Evolutionary conservation across 2,113 vertebrate species (phyloP).

Genomic region (Sorex araneus): DNA sequence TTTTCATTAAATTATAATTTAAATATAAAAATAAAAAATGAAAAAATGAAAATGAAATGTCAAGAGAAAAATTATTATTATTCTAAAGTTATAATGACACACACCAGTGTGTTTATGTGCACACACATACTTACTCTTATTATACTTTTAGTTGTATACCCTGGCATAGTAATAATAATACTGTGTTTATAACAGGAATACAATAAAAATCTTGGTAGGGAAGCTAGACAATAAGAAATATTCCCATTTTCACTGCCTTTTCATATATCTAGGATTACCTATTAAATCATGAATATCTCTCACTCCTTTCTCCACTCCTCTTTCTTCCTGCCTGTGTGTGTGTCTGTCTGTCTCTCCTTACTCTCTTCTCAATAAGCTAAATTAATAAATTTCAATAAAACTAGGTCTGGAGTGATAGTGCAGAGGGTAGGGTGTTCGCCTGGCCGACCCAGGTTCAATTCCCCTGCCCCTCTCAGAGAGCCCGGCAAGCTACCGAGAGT

Average conservation of each 20-base stretch:
- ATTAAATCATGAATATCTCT: neutral
- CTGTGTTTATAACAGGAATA: neutral
- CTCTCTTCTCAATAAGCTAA: neutral
- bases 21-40: neutral
- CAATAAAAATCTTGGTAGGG: slow-evolving; percentile 4
- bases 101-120: neutral
- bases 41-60: no score
- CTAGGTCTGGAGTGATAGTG: no score
- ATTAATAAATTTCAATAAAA: neutral
- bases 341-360: neutral
- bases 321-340: neutral
- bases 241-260: neutral
- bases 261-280: slow-evolving; percentile 32
- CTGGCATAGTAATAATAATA: slow-evolving; percentile 46
- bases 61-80: slow-evolving; percentile 25
- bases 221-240: slow-evolving; percentile 1
- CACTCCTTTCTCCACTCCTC: neutral
- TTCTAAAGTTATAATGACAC: neutral
- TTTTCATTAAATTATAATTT: slow-evolving; percentile 49
- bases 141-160: neutral
- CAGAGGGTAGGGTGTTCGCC: no score
- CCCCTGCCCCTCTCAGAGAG: no score
- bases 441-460: no score
- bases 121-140: neutral
- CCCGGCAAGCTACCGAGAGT: no score